Percentiles rank a stretch among this genome's conserved stretches.
Evolutionary conservation across 2,888 invertebrate genomes (phyloP).

Genomic region (Unio delphinus): DNA sequence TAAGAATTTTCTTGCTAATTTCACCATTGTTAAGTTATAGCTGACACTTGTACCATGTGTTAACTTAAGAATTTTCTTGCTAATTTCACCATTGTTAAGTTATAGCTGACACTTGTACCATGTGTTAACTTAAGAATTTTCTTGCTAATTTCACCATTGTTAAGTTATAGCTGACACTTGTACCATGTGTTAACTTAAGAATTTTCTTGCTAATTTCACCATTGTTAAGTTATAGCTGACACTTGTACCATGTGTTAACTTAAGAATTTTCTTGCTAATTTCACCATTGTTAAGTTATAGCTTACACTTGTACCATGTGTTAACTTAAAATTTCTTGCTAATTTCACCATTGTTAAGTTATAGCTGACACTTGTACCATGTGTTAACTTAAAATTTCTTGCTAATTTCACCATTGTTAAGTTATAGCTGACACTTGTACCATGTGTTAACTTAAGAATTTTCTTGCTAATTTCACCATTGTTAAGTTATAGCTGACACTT

Average conservation of each 20-base stretch:
- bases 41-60: too few species aligned
- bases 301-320: too few species aligned
- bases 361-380: too few species aligned
- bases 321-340: conserved; percentile 66
- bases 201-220: conserved; percentile 70
- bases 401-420: conserved; percentile 69
- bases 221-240: conserved; percentile 69
- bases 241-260: too few species aligned
- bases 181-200: conserved; percentile 53
- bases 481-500: conserved; percentile 69
- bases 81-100: conserved; percentile 69
- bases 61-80: conserved; percentile 66
- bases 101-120: too few species aligned
- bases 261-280: conserved; percentile 68
- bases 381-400: conserved; percentile 62
- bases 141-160: conserved; percentile 69
- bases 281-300: conserved; percentile 69
- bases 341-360: conserved; percentile 69
- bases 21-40: conserved; percentile 69
- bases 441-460: conserved; percentile 58
- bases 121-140: conserved; percentile 62
- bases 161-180: conserved; percentile 69
- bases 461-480: conserved; percentile 69
- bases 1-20: conserved; percentile 68
- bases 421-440: too few species aligned